Evolutionary conservation across 2,888 invertebrate species (phyloP).

Genomic region (Drosophila pegasa): DNA sequence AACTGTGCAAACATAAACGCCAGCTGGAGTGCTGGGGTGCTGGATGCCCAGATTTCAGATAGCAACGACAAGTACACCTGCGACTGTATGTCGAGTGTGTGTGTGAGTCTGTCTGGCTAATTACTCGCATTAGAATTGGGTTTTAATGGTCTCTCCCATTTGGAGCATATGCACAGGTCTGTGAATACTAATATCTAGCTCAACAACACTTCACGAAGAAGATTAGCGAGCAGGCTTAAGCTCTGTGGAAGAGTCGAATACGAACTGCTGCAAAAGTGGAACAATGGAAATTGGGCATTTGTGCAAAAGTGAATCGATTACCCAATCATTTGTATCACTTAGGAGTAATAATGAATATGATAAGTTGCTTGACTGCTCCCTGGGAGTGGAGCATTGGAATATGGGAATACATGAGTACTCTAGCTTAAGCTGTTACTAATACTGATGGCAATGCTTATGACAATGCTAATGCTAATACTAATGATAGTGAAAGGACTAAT

Average conservation of each 20-base stretch:
- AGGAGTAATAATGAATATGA: not conserved
- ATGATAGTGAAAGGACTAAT: no score
- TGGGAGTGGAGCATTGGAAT: not conserved
- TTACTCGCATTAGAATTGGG: constrained; percentile 49
- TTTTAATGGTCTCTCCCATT: constrained; percentile 32
- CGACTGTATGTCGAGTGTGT: not conserved
- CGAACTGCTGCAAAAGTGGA: not conserved
- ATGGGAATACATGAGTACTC: not conserved
- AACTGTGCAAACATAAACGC: constrained; percentile 37
- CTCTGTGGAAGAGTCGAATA: not conserved
- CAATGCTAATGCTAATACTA: not conserved
- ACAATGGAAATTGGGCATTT: not conserved
- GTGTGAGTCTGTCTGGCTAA: constrained; percentile 33
- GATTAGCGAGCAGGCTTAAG: not conserved
- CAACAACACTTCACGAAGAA: constrained; percentile 18
- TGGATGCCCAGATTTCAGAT: constrained; percentile 30
- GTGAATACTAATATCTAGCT: constrained; percentile 13
- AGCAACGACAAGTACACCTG: not conserved
- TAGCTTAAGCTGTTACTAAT: not conserved
- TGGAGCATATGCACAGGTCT: constrained; percentile 24
- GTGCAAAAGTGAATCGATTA: not conserved
- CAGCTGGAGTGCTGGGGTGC: constrained; percentile 27
- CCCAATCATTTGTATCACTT: not conserved
- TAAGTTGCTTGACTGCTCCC: not conserved
- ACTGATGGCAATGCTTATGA: not conserved